Evolutionary conservation across 2,888 invertebrate genomes (phyloP).

Genomic region (Pemphredon lugubris): DNA sequence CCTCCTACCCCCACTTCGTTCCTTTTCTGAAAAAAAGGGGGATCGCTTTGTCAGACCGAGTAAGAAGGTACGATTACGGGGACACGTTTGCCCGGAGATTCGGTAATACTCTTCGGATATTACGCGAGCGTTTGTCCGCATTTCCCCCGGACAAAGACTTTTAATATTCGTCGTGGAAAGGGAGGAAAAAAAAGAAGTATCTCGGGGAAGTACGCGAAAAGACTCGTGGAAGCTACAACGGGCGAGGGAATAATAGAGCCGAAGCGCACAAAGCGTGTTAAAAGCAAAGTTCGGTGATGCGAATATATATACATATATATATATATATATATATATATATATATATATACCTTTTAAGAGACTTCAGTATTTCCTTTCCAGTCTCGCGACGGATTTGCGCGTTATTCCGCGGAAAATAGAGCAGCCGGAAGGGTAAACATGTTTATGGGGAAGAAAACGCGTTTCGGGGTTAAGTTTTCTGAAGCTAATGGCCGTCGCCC

Average conservation of each 20-base stretch:
- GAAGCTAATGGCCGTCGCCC: neutral
- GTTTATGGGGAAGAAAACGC: neutral
- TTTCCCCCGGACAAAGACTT: conserved; percentile 2
- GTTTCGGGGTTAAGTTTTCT: conserved; percentile 1
- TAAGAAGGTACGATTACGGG: too few relatives aligned
- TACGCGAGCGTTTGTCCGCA: neutral
- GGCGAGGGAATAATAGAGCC: neutral
- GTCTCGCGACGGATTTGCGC: conserved; percentile 33
- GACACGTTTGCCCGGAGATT: neutral
- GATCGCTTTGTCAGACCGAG: too few relatives aligned
- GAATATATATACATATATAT: too few relatives aligned
- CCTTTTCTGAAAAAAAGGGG: too few relatives aligned
- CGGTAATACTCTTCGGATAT: neutral
- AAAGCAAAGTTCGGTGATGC: conserved; percentile 43
- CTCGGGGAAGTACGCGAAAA: neutral
- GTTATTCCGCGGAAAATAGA: neutral
- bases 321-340: too few relatives aligned
- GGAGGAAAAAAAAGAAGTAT: neutral
- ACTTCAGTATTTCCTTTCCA: conserved; percentile 37
- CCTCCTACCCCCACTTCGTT: too few relatives aligned
- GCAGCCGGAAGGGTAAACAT: neutral
- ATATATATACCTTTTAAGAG: conserved; percentile 38
- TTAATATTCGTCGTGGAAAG: neutral
- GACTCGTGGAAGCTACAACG: neutral
- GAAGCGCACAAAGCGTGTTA: conserved; percentile 22